A percentile compares a stretch with the other conserved stretches of the same genome.
phyloP scores from a whole-genome alignment of 2,888 invertebrate species.

The Ophion ventricosus region DNA sequence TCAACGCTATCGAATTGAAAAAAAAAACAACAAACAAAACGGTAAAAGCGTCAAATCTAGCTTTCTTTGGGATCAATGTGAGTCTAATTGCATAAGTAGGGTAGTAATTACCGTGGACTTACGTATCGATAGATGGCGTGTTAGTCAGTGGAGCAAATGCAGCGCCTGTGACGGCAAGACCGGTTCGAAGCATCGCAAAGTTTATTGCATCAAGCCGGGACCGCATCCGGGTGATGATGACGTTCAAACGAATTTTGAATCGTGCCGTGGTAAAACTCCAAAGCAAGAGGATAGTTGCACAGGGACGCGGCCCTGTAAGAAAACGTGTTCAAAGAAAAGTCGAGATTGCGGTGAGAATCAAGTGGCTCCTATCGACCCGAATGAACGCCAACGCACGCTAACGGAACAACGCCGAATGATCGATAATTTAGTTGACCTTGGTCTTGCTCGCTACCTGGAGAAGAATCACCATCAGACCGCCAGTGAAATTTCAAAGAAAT shows the following conservation, averaged over 20 bases:
- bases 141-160: constrained; percentile 87
- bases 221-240: constrained; percentile 83
- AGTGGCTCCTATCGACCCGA: background rate
- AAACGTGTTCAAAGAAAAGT: constrained; percentile 69
- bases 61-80: background rate
- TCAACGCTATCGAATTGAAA: background rate
- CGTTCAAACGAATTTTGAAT: constrained; percentile 75
- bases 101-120: background rate
- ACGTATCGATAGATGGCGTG: constrained; percentile 85
- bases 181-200: constrained; percentile 83
- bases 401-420: constrained; percentile 64
- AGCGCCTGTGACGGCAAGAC: constrained; percentile 84
- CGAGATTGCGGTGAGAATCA: constrained; percentile 53
- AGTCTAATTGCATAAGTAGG: background rate
- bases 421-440: constrained; percentile 73
- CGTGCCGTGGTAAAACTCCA: constrained; percentile 75
- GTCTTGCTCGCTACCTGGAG: constrained; percentile 70
- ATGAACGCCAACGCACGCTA: constrained; percentile 39
- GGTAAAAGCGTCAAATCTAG: background rate
- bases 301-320: constrained; percentile 74
- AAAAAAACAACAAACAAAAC: background rate
- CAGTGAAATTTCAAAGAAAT: constrained; percentile 23
- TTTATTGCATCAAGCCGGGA: constrained; percentile 84
- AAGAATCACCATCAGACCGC: constrained; percentile 44
- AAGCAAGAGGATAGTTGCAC: constrained; percentile 72